Evolutionary conservation across 2,797 vertebrate species (phyloP), one percentile per base, ranked within the genome.

Genomic region (Naso thynnoides): DNA sequence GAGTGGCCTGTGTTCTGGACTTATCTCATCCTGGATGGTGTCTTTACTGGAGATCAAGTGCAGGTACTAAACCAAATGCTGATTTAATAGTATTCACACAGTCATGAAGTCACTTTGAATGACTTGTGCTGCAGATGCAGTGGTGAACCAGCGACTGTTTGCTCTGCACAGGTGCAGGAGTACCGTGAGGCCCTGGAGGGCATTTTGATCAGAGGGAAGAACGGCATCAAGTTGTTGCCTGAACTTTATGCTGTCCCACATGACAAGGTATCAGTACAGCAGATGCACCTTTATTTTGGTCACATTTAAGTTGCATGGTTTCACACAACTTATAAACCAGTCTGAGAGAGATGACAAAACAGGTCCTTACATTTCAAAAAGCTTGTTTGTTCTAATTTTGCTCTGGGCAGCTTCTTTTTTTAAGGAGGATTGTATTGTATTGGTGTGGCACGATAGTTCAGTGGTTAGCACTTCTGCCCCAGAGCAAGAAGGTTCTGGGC

Each of bases 1-100:
- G 98, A 99, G 70, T 99, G 98, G 98, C 98, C 98, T 0, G 94
- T 99, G 16, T 99, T 99, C 92, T 99, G 98, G 98, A 98, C 97
- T 0, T 99, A 99, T 61, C 96, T 99, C 72, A 93, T 99, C 70
- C 95, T 99, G 62, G 98, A 99, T 69, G 98, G 98, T 19, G 90
- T 98, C 78, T 99, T 99, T 86, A 92, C 66, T 49, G 95, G 93
- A 57, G 96, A 99, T 48, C 95, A 93, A 27, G 93, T 96, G 69
- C 98, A 99, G 98, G 98, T 98, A 84, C 38, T 27, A 3, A 62
- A 75, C n/a, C 14, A 14, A 21, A 10, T 13, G 33, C 8, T 24
- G 15, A 19, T 70, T 36, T 1, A 39, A 2, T 27, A 45, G 21
- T 31, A n/a, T 8, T 41, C 24, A 49, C 47, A 42, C 23, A 19